Evolutionary conservation across 2,797 vertebrate species (phyloP).

Genomic region (Acridotheres tristis): DNA sequence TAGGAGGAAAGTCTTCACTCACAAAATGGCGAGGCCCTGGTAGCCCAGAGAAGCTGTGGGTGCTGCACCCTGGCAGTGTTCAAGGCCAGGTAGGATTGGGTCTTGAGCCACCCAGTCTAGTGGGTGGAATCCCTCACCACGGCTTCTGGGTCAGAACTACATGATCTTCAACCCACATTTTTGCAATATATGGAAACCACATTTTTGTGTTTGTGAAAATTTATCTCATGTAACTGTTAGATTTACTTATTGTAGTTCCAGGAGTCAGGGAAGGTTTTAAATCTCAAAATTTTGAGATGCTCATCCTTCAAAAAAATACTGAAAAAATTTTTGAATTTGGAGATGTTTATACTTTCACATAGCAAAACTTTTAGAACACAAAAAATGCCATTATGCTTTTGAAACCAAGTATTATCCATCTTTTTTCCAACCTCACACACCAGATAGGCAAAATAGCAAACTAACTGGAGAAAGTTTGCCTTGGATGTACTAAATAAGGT

Average conservation of each 20-base stretch:
- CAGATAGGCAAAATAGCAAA: not conserved
- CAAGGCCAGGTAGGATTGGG: not conserved
- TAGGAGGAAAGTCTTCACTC: not conserved
- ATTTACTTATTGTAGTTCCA: not conserved
- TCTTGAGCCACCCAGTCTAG: not conserved
- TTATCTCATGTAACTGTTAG: not conserved
- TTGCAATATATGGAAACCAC: not conserved
- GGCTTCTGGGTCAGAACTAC: accelerated
- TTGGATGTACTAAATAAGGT: not conserved
- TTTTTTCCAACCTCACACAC: not conserved
- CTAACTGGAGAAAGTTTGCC: not conserved
- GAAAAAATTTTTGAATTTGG: not conserved
- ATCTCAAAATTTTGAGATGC: not conserved
- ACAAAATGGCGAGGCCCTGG: not conserved
- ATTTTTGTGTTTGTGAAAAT: not conserved
- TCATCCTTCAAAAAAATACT: not conserved
- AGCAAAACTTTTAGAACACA: not conserved
- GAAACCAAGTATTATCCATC: not conserved
- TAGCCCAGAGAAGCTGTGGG: not conserved
- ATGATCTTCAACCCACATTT: not conserved
- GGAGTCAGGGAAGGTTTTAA: not conserved
- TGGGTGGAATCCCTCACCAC: not conserved
- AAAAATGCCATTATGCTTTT: accelerated
- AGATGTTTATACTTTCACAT: not conserved
- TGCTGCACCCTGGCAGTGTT: not conserved